Conservation (phyloP, 2,888 invertebrate genomes). For the Stegophylla sp. region DNA sequence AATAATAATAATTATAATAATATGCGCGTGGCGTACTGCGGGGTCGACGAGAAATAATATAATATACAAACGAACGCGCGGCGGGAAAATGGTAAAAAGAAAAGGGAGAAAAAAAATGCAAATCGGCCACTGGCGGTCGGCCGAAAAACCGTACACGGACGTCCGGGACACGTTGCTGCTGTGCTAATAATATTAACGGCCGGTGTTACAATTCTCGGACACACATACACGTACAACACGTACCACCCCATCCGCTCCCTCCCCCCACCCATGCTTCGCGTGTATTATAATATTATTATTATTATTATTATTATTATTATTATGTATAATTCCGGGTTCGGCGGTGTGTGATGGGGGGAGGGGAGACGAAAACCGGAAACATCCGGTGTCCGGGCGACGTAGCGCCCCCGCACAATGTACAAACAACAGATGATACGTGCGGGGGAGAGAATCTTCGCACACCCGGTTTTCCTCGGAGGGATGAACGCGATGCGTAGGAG, state of each 20-base stretch:
- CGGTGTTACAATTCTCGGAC: neutral
- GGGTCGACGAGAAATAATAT: no score
- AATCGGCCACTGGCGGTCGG: conserved; percentile 11
- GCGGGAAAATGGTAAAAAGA: neutral
- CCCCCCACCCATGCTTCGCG: conserved; percentile 16
- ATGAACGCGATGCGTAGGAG: conserved; percentile 46
- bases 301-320: neutral
- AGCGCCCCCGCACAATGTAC: neutral
- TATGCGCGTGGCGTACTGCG: no score
- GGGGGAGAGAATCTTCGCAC: conserved; percentile 45
- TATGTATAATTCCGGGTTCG: neutral
- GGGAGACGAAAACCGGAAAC: conserved; percentile 58
- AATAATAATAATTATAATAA: no score
- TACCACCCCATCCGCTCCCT: neutral
- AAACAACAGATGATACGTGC: neutral
- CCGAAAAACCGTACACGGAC: conserved; percentile 43
- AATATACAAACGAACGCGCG: neutral
- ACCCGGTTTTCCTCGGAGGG: conserved; percentile 48
- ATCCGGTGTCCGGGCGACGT: conserved; percentile 50
- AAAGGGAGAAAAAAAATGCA: conserved; percentile 17
- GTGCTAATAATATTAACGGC: conserved; percentile 1
- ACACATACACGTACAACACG: neutral
- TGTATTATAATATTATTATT: no score
- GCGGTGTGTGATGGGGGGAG: neutral
- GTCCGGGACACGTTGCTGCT: conserved; percentile 6